phyloP scores from a whole-genome alignment of 2,888 invertebrate species.

The Aromia moschata region DNA sequence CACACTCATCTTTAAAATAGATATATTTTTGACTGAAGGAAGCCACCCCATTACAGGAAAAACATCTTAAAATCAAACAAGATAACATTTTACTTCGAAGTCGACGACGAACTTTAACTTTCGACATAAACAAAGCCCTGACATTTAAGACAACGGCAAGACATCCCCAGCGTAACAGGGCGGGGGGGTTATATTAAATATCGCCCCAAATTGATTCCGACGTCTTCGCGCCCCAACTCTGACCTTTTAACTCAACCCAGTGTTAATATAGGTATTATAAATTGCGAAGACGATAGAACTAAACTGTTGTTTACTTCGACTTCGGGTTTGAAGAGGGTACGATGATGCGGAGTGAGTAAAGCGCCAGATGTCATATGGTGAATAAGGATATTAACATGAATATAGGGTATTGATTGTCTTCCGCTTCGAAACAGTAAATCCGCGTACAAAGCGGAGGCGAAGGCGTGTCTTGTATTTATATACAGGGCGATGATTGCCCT shows the following conservation, averaged over 20 bases:
- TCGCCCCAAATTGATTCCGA: constrained; percentile 20
- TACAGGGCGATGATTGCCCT: too few relatives aligned
- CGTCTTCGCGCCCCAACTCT: constrained; percentile 21
- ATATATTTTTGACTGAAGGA: too few relatives aligned
- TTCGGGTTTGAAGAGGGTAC: constrained; percentile 24
- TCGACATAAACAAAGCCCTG: background rate
- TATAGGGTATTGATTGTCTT: constrained; percentile 15
- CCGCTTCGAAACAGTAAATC: background rate
- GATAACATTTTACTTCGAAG: too few relatives aligned
- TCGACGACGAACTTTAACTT: background rate
- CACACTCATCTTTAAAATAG: too few relatives aligned
- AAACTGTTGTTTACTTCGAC: constrained; percentile 21
- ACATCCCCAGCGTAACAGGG: constrained; percentile 14
- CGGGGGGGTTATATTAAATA: constrained; percentile 10
- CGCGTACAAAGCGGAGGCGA: background rate
- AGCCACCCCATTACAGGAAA: too few relatives aligned
- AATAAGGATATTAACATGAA: constrained; percentile 13
- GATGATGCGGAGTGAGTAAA: constrained; percentile 17
- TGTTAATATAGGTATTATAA: constrained; percentile 23
- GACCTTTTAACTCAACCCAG: constrained; percentile 25
- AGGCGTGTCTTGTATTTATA: too few relatives aligned
- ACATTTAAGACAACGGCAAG: constrained; percentile 11
- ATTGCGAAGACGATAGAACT: constrained; percentile 26
- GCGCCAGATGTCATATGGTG: constrained; percentile 10
- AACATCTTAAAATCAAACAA: too few relatives aligned